A percentile compares a stretch with the other conserved stretches of the same genome.
These are phyloP conservation scores for Neopelma chrysocephalum DNA, from an alignment of 2,797 vertebrate species.

Conservation along the genomic window DNA sequence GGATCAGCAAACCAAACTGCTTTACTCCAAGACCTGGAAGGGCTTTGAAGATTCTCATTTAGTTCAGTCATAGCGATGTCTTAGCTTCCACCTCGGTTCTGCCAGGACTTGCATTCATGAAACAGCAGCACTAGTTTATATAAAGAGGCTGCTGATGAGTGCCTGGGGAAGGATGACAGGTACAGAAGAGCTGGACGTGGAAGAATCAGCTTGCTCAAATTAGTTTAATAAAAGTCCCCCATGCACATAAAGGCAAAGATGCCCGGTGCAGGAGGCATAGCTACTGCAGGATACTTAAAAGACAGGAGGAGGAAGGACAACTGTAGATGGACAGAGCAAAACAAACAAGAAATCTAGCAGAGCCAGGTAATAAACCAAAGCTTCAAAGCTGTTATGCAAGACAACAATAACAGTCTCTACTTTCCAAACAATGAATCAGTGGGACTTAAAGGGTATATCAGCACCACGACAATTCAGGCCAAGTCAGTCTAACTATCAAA, in stretches of 20 bases:
- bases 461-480: not conserved
- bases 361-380: not conserved
- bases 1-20: not conserved
- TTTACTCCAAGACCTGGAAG: not conserved
- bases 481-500: not conserved
- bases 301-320: not conserved
- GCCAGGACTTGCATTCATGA: not conserved
- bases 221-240: not conserved
- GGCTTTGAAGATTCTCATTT: not conserved
- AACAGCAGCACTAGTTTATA: not conserved
- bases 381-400: slow-evolving; percentile 20
- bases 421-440: slow-evolving; percentile 28
- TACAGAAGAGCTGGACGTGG: not conserved
- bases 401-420: not conserved
- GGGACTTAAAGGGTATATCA: not conserved
- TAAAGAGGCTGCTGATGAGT: not conserved
- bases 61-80: not conserved
- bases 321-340: not conserved
- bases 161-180: not conserved
- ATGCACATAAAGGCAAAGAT: not conserved
- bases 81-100: not conserved
- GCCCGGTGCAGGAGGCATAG: not conserved
- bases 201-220: not conserved
- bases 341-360: not conserved
- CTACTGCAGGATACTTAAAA: not conserved